Conservation (phyloP, 1,140 invertebrate species). For the Brachystomella parvula region DNA sequence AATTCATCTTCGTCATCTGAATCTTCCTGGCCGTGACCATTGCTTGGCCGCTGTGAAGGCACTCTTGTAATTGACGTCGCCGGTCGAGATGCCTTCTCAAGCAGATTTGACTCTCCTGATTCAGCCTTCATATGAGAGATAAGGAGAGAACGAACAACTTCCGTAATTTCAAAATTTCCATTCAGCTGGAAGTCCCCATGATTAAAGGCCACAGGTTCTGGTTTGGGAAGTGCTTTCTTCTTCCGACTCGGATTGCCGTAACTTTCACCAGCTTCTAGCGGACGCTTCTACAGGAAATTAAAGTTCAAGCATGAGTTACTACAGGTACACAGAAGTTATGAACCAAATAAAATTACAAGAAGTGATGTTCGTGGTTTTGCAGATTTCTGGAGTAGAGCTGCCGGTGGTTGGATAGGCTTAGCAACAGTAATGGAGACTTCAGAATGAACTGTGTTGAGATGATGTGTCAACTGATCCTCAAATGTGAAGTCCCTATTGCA, state of each 20-base stretch:
- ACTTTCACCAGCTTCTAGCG: neutral
- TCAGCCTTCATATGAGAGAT: slow-evolving; percentile 7
- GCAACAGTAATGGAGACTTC: neutral
- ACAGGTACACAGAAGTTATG: no score
- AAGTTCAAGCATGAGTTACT: no score
- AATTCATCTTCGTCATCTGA: slow-evolving; percentile 13
- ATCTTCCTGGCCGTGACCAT: slow-evolving; percentile 4
- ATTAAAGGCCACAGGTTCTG: neutral
- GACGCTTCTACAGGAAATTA: neutral
- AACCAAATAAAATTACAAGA: neutral
- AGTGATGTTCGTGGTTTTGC: neutral
- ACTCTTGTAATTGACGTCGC: no score
- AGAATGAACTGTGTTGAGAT: neutral
- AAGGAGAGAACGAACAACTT: neutral
- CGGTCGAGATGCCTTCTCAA: neutral
- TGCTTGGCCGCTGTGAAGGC: no score
- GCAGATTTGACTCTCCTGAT: neutral
- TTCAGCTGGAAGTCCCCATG: neutral
- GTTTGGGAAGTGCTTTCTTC: no score
- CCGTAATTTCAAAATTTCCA: slow-evolving; percentile 1
- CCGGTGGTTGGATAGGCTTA: no score
- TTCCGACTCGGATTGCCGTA: no score
- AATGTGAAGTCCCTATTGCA: neutral
- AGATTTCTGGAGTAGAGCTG: no score
- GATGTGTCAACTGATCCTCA: neutral